These are phyloP conservation scores for Strigops habroptila DNA, from an alignment of 2,113 vertebrate genomes.

Conservation along the genomic window DNA sequence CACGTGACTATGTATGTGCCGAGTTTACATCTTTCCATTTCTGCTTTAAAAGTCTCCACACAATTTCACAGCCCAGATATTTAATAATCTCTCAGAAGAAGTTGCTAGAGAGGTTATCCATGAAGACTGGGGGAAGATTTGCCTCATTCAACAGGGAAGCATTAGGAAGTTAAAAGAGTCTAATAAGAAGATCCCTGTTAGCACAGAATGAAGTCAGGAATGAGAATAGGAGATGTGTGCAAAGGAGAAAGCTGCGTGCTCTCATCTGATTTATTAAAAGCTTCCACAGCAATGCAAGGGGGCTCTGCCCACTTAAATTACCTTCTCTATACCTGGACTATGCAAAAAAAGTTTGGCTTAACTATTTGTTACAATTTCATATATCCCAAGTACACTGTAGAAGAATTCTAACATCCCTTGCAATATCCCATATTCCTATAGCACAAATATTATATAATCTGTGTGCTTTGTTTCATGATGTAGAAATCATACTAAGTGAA, in stretches of 20 bases:
- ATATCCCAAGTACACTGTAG: not conserved
- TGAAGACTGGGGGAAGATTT: not conserved
- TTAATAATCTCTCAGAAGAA: not conserved
- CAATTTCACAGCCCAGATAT: not conserved
- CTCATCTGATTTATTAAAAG: not conserved
- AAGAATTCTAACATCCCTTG: not conserved
- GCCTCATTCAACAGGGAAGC: not conserved
- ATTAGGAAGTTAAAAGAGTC: not conserved
- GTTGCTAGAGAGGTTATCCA: not conserved
- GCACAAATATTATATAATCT: not conserved
- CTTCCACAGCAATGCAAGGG: not conserved
- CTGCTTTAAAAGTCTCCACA: not conserved
- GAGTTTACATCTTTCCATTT: not conserved
- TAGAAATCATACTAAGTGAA: not conserved
- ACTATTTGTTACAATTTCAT: not conserved
- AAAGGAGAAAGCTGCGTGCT: not conserved
- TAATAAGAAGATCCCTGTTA: not conserved
- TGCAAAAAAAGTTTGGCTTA: not conserved
- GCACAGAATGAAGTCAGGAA: not conserved
- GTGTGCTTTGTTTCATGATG: not conserved
- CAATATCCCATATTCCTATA: not conserved
- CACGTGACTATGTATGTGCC: not conserved
- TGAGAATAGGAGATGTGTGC: not conserved
- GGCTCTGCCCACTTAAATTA: not conserved
- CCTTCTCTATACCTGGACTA: not conserved